Base-by-base conservation (phyloP, 2,888 invertebrate genomes). In the Apamea monoglypha region DNA sequence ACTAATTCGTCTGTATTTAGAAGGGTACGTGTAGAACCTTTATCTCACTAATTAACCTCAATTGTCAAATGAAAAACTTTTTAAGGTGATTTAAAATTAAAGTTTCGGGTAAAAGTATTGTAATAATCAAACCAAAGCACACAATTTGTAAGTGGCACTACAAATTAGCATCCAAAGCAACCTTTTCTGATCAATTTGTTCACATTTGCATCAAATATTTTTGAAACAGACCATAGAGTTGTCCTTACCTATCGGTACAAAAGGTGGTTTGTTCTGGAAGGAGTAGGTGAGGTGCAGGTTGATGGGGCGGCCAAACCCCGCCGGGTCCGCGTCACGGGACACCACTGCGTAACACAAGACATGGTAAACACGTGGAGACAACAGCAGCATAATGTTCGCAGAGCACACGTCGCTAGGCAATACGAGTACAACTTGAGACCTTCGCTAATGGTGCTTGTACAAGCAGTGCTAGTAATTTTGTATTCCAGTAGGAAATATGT, bases 201-300 rank as follows among this genome's bases (percentile, higher is more conserved):
- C 7, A 71, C 36, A n/a, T 36, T 36, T 36, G 6, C 36, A 61
- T 21, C 71, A 61, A 18, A 36, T 61, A n/a, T 36, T 61, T 61
- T n/a, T n/a, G n/a, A 36, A 36, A 7, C n/a, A 4, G 61, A 59
- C 2, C 6, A 21, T 61, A 12, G 29, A 40, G 18, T 18, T 14
- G 47, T 67, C 2, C 96, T 97, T 94, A 97, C 97, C 97, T 95
- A 97, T 97, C 90, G 97, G 97, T 89, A 97, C 97, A 94, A 97
- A 97, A 84, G 97, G 98, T 73, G 97, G 97, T 93, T 98, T 98
- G 97, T 98, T 98, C 97, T 98, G 98, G 97, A 98, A 98, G 88
- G 98, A 98, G 95, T 98, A 98, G 70, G 98, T 98, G 93, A 98
- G 97, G 96, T 98, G 98, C 88, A 98, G 97, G 97, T 98, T 98